Conservation (phyloP, 37 sponge, comb jelly and placozoan genomes). For the Chondrilla cf. caribensis region DNA sequence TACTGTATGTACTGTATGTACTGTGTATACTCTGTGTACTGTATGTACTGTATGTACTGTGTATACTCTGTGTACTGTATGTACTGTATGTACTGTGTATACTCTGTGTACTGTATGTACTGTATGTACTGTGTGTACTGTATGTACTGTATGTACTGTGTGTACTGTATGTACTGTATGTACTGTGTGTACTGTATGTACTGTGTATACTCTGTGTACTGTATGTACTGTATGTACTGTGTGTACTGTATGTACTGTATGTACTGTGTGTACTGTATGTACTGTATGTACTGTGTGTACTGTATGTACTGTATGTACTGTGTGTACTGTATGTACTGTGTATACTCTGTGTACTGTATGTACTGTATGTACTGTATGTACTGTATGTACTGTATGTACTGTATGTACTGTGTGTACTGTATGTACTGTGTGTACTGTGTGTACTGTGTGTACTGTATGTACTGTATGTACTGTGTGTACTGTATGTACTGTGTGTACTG, state of each 20-base stretch:
- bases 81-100: neutral
- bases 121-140: neutral
- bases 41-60: neutral
- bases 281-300: neutral
- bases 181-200: neutral
- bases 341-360: neutral
- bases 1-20: neutral
- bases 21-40: neutral
- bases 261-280: slow-evolving; percentile 9
- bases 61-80: neutral
- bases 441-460: neutral
- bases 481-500: neutral
- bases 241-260: neutral
- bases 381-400: neutral
- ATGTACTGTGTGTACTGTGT: neutral
- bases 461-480: neutral
- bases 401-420: neutral
- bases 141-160: neutral
- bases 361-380: neutral
- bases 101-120: neutral
- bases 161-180: neutral
- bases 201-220: neutral
- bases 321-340: neutral
- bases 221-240: neutral
- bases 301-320: neutral